Percentiles rank a stretch among this genome's conserved stretches.
These are phyloP conservation scores for Ceriagrion tenellum DNA, from an alignment of 2,888 invertebrate species.

Conservation along the genomic window DNA sequence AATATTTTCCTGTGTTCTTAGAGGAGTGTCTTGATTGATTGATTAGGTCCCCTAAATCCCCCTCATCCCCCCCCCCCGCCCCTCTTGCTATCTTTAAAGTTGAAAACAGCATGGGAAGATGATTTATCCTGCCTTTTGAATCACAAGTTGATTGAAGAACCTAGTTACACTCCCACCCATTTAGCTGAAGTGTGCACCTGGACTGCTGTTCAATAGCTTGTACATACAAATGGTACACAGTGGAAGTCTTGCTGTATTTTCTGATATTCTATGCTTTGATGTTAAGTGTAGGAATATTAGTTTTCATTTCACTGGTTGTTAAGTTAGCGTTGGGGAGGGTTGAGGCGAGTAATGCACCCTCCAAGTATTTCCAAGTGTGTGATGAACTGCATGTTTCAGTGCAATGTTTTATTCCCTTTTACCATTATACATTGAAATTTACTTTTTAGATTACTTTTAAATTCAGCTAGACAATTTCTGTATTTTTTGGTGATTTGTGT, in stretches of 20 bases:
- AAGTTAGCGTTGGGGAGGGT: not conserved
- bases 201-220: not conserved
- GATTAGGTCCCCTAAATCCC: not conserved
- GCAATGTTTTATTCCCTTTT: not conserved
- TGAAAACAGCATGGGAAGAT: constrained; percentile 27
- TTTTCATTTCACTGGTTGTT: not conserved
- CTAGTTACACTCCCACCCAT: not conserved
- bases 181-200: constrained; percentile 20
- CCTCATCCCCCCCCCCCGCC: too few relatives aligned
- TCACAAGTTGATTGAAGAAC: not conserved
- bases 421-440: not conserved
- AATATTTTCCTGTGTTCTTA: not conserved
- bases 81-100: not conserved
- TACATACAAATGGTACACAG: not conserved
- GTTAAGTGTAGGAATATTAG: not conserved
- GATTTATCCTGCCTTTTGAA: not conserved
- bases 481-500: not conserved
- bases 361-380: not conserved
- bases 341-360: constrained; percentile 25
- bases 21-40: not conserved
- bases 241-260: not conserved
- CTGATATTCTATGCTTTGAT: not conserved
- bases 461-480: not conserved
- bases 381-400: constrained; percentile 10
- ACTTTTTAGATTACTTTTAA: not conserved